These are phyloP conservation scores for Lagria hirta DNA, from an alignment of 2,888 invertebrate species.

Conservation along the genomic window DNA sequence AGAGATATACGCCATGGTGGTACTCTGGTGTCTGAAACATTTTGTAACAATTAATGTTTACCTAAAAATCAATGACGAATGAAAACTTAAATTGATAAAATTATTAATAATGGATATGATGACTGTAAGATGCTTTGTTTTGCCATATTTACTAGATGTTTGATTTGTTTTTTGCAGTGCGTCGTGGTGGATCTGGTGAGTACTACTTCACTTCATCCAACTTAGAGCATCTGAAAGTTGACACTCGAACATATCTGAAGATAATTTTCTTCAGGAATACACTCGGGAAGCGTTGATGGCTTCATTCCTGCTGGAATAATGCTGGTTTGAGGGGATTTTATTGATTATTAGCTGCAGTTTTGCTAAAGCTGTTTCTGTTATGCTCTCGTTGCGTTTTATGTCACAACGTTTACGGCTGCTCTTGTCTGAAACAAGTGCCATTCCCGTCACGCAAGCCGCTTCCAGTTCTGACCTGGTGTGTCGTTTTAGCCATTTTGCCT, in stretches of 20 bases:
- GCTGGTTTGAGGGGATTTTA: conserved; percentile 15
- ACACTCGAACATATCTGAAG: no score
- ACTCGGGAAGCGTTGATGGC: no score
- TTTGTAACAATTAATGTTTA: no score
- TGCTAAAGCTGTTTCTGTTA: neutral
- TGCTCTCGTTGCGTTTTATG: conserved; percentile 14
- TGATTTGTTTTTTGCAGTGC: conserved; percentile 23
- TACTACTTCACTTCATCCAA: conserved; percentile 6
- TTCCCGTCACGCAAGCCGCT: conserved; percentile 21
- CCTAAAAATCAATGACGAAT: no score
- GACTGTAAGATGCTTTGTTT: no score
- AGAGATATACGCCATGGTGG: no score
- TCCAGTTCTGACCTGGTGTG: conserved; percentile 12
- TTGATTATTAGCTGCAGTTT: conserved; percentile 9
- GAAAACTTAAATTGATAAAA: no score
- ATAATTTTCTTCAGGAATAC: no score
- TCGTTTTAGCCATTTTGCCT: conserved; percentile 13
- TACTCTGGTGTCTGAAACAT: no score
- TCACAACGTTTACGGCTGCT: conserved; percentile 9
- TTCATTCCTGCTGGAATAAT: no score
- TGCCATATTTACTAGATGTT: conserved; percentile 12
- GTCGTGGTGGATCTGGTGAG: conserved; percentile 23
- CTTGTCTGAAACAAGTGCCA: conserved; percentile 11
- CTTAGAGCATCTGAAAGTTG: no score
- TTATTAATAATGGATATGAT: no score